Conservation (phyloP, 2,113 vertebrate genomes). For the Galeopterus variegatus region DNA sequence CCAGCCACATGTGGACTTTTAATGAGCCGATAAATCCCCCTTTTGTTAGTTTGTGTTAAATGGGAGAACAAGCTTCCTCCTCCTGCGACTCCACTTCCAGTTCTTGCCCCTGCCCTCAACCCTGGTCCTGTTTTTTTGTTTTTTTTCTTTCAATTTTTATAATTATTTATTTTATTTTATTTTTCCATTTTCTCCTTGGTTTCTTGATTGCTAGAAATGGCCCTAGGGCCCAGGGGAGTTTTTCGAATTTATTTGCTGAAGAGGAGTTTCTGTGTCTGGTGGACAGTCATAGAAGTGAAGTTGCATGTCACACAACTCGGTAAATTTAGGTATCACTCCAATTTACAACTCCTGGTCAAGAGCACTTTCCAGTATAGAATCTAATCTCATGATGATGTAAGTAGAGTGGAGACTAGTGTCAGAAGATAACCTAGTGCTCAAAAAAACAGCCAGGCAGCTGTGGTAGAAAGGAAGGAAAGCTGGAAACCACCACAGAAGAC, state of each 20-base stretch:
- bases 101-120: not conserved
- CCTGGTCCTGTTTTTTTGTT: not conserved
- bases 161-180: too few relatives aligned
- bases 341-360: not conserved
- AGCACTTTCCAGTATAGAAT: not conserved
- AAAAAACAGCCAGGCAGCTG: not conserved
- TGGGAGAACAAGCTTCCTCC: not conserved
- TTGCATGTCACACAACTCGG: not conserved
- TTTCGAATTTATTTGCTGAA: not conserved
- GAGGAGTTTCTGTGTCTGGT: constrained; percentile 32
- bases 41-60: not conserved
- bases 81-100: not conserved
- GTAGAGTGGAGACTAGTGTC: not conserved
- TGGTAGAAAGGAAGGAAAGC: not conserved
- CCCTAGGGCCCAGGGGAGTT: not conserved
- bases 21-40: not conserved
- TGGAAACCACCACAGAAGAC: not conserved
- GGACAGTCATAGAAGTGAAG: not conserved
- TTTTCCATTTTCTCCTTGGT: too few relatives aligned
- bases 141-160: too few relatives aligned
- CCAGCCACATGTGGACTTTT: not conserved
- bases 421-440: not conserved
- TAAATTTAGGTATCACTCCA: not conserved
- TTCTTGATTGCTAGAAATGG: not conserved
- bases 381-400: not conserved